phyloP scores from a whole-genome alignment of 2,113 vertebrate genomes.

The Egretta garzetta region DNA sequence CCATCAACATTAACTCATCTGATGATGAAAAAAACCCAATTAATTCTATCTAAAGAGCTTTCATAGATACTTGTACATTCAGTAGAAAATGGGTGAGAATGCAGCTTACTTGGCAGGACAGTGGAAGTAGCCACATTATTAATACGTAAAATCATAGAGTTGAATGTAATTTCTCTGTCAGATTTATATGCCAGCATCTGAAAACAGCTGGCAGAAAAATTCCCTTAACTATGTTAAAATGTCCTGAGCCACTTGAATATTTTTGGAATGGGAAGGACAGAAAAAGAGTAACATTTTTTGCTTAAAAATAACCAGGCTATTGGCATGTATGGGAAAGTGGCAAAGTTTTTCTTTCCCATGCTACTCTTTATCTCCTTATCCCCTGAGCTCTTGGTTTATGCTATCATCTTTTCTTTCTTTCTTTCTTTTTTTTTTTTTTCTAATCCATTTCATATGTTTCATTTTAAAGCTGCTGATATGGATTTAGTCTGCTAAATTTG shows the following conservation, averaged over 20 bases:
- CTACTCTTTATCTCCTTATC: neutral
- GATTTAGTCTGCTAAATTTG: conserved; percentile 11
- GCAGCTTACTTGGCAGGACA: neutral
- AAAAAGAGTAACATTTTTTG: conserved; percentile 17
- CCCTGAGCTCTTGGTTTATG: conserved; percentile 17
- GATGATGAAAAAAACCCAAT: neutral
- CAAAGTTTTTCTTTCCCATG: conserved; percentile 37
- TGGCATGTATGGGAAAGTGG: conserved; percentile 49
- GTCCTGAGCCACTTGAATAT: neutral
- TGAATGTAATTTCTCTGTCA: neutral
- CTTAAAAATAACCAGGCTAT: conserved; percentile 38
- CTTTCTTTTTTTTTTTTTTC: neutral
- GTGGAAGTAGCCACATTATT: neutral
- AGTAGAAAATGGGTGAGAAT: neutral
- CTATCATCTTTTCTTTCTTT: neutral
- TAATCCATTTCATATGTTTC: conserved; percentile 5
- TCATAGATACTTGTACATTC: neutral
- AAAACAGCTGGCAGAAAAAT: conserved; percentile 8
- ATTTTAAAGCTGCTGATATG: conserved; percentile 16
- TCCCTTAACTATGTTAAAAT: neutral
- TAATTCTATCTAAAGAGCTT: neutral
- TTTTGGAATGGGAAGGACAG: neutral
- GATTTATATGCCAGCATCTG: neutral
- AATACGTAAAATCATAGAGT: neutral
- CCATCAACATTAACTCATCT: neutral